These are phyloP conservation scores for Acanthosepion esculentum DNA, from an alignment of 2,888 invertebrate genomes.

Conservation along the genomic window DNA sequence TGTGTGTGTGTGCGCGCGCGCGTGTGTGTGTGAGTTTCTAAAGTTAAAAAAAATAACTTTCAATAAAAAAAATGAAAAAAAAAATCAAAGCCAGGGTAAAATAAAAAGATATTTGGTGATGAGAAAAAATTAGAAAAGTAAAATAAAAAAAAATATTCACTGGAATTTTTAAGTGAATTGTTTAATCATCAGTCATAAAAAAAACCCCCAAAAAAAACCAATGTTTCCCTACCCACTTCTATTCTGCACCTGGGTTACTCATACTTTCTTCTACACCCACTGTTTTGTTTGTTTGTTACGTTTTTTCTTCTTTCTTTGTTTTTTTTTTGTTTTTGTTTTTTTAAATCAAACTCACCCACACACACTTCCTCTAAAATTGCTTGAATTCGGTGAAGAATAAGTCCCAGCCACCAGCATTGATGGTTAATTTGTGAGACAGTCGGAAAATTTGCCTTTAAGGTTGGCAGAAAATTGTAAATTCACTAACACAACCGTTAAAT, in stretches of 20 bases:
- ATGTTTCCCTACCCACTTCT: neutral
- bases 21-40: no score
- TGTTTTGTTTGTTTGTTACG: neutral
- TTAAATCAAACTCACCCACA: neutral
- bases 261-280: neutral
- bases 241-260: neutral
- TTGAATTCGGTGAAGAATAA: no score
- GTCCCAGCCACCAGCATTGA: no score
- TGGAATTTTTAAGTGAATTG: neutral
- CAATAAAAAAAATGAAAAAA: neutral
- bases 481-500: no score
- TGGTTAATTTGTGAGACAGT: no score
- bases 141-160: neutral
- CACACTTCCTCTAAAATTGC: no score
- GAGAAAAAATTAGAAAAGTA: neutral
- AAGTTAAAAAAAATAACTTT: no score
- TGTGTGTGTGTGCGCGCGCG: no score
- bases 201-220: neutral
- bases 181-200: neutral
- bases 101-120: neutral
- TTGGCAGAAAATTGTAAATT: no score
- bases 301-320: no score
- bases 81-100: neutral
- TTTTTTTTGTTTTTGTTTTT: no score
- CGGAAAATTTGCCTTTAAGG: no score